A percentile compares a stretch with the other conserved stretches of the same genome.
Evolutionary conservation across 2,113 vertebrate genomes (phyloP).

Genomic region (Dromaius novaehollandiae): DNA sequence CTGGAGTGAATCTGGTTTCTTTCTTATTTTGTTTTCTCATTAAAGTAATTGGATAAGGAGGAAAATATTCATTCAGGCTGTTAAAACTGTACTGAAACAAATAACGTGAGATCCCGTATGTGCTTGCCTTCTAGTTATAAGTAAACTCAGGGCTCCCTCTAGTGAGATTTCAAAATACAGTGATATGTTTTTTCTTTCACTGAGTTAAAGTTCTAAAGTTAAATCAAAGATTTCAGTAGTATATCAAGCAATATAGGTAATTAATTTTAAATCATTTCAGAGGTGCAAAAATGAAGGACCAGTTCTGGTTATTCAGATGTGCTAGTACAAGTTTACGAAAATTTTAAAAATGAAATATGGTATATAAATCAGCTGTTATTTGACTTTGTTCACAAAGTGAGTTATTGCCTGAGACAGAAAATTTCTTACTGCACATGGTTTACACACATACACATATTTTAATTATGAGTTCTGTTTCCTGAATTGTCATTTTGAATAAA

Average conservation of each 20-base stretch:
- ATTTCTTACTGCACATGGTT: not conserved
- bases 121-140: not conserved
- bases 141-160: slow-evolving; percentile 47
- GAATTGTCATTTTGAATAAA: not conserved
- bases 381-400: not conserved
- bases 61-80: not conserved
- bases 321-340: not conserved
- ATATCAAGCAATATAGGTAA: not conserved
- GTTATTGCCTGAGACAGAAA: not conserved
- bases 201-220: not conserved
- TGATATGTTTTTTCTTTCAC: fast-evolving
- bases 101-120: fast-evolving
- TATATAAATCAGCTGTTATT: not conserved
- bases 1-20: not conserved
- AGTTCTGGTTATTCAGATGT: not conserved
- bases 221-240: not conserved
- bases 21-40: not conserved
- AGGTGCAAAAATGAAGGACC: not conserved
- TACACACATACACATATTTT: too few relatives aligned
- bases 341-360: not conserved
- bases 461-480: not conserved
- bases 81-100: not conserved
- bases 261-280: not conserved
- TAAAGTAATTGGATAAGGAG: not conserved
- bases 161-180: not conserved